phyloP scores from a whole-genome alignment of 2,888 invertebrate genomes.

The Timema cristinae region DNA sequence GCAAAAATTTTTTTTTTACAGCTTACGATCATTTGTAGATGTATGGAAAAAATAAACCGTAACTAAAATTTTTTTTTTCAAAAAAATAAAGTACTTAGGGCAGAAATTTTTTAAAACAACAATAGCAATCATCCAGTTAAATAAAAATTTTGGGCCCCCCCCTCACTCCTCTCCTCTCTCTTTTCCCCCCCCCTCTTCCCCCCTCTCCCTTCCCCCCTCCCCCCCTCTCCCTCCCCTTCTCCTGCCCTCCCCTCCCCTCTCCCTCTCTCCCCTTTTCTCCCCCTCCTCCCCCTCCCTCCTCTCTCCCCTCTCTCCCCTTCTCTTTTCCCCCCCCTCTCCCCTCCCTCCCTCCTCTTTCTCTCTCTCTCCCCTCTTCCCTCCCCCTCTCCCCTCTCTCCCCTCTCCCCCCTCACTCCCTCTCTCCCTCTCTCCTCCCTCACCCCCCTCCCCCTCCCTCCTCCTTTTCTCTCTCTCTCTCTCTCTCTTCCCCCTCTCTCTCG shows the following conservation, averaged over 20 bases:
- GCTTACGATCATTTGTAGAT: too few species aligned
- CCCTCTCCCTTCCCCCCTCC: background rate
- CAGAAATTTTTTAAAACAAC: too few species aligned
- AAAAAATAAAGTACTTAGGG: too few species aligned
- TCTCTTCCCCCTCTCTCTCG: background rate
- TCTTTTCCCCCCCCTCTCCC: background rate
- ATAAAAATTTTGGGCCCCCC: too few species aligned
- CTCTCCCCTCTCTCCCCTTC: background rate
- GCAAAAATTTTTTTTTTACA: too few species aligned
- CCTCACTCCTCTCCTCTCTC: conserved; percentile 6
- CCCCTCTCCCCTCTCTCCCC: background rate
- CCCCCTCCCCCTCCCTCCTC: background rate
- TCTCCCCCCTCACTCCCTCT: background rate
- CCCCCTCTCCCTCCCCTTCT: background rate
- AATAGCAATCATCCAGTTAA: too few species aligned
- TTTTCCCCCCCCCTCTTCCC: background rate
- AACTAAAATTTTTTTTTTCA: too few species aligned
- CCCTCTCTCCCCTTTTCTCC: background rate
- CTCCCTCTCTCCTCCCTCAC: background rate
- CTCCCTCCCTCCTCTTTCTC: background rate
- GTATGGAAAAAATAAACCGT: too few species aligned
- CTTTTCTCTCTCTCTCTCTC: background rate
- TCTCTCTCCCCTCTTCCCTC: background rate
- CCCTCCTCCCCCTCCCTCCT: background rate
- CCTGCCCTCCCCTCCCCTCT: background rate